phyloP scores from a whole-genome alignment of 2,113 vertebrate species.

The Platycercus adscitus region DNA sequence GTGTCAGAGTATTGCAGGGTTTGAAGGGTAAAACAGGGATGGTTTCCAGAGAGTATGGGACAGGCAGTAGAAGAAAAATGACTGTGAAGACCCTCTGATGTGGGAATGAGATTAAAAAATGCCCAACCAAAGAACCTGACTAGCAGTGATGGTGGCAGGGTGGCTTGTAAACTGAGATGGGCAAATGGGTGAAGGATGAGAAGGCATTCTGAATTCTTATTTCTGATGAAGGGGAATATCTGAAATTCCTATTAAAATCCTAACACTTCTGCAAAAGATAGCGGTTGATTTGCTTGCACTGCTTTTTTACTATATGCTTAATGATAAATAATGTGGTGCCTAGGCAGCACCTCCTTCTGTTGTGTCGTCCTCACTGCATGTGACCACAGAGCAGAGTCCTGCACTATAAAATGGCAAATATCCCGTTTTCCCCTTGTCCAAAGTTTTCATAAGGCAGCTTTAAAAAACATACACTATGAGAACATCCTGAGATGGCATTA shows the following conservation, averaged over 20 bases:
- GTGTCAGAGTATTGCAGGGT: not conserved
- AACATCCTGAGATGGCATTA: slow-evolving; percentile 24
- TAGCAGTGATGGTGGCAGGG: not conserved
- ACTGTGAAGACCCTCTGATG: not conserved
- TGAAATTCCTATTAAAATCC: not conserved
- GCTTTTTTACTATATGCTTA: not conserved
- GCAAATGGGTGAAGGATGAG: not conserved
- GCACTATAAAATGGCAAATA: not conserved
- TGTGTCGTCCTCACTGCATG: not conserved
- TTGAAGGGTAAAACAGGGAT: not conserved
- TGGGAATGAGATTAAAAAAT: not conserved
- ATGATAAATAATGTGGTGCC: not conserved
- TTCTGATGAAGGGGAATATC: not conserved
- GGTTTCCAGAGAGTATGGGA: not conserved
- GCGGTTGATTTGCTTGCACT: not conserved
- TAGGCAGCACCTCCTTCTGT: not conserved
- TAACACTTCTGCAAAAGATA: not conserved
- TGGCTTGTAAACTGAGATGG: not conserved
- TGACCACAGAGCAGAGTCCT: not conserved
- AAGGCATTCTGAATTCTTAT: not conserved
- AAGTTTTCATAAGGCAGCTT: slow-evolving; percentile 25
- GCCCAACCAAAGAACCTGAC: not conserved
- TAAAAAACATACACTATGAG: not conserved
- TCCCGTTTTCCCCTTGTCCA: not conserved
- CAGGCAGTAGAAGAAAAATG: not conserved